Conservation (phyloP, 2,797 vertebrate genomes). For the Mormyrops attenuatus region DNA sequence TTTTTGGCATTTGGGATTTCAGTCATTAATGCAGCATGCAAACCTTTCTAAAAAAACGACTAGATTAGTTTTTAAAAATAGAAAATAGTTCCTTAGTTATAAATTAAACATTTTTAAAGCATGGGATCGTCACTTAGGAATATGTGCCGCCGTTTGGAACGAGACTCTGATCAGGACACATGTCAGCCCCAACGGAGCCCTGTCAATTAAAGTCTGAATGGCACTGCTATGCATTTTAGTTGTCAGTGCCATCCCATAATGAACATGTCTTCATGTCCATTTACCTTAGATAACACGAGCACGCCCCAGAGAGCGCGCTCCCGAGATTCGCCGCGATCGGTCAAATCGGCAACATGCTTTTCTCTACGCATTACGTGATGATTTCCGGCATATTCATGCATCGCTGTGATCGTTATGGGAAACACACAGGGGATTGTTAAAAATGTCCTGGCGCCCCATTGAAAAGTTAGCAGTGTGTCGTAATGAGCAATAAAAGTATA, state of each 20-base stretch:
- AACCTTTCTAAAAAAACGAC: neutral
- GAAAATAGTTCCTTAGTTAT: neutral
- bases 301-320: neutral
- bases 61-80: neutral
- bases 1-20: neutral
- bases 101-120: neutral
- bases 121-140: neutral
- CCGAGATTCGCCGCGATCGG: neutral
- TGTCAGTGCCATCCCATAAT: neutral
- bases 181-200: neutral
- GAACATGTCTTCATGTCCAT: too few relatives aligned
- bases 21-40: neutral
- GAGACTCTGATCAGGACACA: neutral
- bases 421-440: neutral
- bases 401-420: neutral
- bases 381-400: neutral
- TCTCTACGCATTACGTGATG: neutral
- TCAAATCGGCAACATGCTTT: neutral
- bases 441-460: neutral
- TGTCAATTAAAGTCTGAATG: neutral
- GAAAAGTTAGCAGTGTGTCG: neutral
- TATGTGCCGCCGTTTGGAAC: neutral
- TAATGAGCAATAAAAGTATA: slow-evolving; percentile 5
- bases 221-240: neutral
- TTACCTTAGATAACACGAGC: neutral